Conservation (phyloP, 2,113 vertebrate genomes). For the Gyps fulvus region DNA sequence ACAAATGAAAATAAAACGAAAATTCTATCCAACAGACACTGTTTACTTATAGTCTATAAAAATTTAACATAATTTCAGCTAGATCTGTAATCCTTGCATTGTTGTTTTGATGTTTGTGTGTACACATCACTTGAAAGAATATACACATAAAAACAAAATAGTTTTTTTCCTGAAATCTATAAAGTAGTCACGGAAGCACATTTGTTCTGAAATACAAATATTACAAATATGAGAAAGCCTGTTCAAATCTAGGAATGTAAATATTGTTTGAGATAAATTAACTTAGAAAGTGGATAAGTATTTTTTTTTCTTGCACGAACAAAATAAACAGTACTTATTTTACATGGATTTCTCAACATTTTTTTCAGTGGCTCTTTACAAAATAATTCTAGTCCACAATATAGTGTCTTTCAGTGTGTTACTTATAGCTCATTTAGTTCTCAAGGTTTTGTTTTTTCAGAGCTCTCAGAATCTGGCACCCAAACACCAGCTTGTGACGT, state of each 20-base stretch:
- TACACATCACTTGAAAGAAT: background rate
- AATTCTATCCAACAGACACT: background rate
- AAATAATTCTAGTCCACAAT: background rate
- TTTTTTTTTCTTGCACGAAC: background rate
- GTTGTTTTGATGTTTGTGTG: background rate
- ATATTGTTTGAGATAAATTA: background rate
- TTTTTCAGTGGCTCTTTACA: background rate
- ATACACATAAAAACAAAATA: background rate
- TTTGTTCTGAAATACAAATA: background rate
- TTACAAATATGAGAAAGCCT: background rate
- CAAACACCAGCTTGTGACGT: background rate
- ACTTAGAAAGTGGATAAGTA: background rate
- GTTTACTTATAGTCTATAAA: background rate
- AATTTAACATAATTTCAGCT: background rate
- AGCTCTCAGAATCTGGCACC: background rate
- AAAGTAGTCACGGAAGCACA: background rate
- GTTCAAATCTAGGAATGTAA: background rate
- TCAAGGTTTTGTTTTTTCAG: background rate
- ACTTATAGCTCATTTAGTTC: background rate
- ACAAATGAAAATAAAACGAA: background rate
- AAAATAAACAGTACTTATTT: background rate
- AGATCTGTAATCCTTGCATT: background rate
- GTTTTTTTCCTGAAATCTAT: background rate
- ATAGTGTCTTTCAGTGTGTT: background rate
- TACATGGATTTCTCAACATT: background rate